These are phyloP conservation scores for Egretta garzetta DNA, from an alignment of 2,113 vertebrate species.

Conservation along the genomic window DNA sequence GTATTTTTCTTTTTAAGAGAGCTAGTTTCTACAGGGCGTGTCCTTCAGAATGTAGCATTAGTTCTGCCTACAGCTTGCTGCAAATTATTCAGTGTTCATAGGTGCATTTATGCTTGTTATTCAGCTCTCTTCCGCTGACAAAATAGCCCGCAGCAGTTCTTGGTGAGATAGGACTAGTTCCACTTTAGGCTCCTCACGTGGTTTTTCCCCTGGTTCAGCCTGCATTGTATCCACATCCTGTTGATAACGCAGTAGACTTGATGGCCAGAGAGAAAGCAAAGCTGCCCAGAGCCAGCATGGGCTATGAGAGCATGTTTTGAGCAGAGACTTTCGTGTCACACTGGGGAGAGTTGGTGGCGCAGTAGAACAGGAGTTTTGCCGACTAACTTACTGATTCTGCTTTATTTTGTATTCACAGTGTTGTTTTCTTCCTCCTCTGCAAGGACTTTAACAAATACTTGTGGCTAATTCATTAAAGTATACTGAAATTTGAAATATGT, in stretches of 20 bases:
- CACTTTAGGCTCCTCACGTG: background rate
- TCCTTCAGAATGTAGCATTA: slow-evolving; percentile 23
- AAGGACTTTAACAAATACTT: background rate
- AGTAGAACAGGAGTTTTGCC: background rate
- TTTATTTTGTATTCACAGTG: background rate
- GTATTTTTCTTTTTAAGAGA: slow-evolving; percentile 12
- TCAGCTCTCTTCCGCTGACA: slow-evolving; percentile 35
- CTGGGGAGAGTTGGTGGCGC: background rate
- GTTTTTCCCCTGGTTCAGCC: background rate
- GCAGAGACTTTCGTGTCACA: background rate
- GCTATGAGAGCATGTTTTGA: rapidly evolving
- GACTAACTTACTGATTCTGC: background rate
- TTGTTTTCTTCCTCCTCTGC: background rate
- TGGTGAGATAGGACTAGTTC: slow-evolving; percentile 42
- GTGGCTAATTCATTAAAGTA: background rate
- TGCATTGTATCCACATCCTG: background rate
- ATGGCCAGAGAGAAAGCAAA: background rate
- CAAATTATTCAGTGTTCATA: slow-evolving; percentile 42
- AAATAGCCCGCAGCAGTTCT: slow-evolving; percentile 38
- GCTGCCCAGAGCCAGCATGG: background rate
- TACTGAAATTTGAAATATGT: background rate
- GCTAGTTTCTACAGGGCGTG: background rate
- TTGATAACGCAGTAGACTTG: background rate
- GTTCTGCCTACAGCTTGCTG: slow-evolving; percentile 30
- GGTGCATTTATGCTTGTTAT: slow-evolving; percentile 43